Percentiles rank a stretch among this genome's conserved stretches.
Conservation (phyloP, 2,888 invertebrate species). For the Hylaea fasciaria region DNA sequence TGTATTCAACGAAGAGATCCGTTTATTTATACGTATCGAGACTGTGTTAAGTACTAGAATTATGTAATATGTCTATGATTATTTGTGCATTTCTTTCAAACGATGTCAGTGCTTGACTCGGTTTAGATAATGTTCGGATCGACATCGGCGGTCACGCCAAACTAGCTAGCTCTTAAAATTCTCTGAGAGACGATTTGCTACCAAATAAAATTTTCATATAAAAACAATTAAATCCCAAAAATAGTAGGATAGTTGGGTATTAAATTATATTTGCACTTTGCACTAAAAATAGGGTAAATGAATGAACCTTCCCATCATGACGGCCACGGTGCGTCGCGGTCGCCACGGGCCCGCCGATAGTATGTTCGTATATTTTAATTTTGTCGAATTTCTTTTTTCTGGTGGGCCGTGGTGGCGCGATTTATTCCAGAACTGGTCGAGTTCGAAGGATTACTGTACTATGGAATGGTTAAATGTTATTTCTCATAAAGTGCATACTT, state of each 20-base stretch:
- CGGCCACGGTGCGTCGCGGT: conserved; percentile 34
- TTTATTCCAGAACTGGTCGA: conserved; percentile 45
- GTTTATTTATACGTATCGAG: conserved; percentile 6
- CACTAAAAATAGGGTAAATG: conserved; percentile 65
- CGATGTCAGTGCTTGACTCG: not conserved
- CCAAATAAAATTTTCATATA: conserved; percentile 60
- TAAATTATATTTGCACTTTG: conserved; percentile 62
- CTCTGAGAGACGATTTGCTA: conserved; percentile 44
- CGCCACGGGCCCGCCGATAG: conserved; percentile 47
- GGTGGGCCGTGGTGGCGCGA: conserved; percentile 50
- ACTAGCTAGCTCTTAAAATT: conserved; percentile 52
- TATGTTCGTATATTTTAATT: conserved; percentile 45
- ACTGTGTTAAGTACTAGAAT: conserved; percentile 1
- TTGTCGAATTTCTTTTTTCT: conserved; percentile 45
- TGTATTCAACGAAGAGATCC: conserved; percentile 5
- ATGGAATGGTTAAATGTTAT: conserved; percentile 45
- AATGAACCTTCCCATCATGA: conserved; percentile 46
- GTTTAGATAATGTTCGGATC: conserved; percentile 4
- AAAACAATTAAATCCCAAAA: conserved; percentile 55
- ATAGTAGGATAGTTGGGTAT: conserved; percentile 62
- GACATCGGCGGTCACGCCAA: conserved; percentile 41
- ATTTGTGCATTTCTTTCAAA: not conserved
- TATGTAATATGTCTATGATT: not conserved
- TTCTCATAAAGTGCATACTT: conserved; percentile 46
- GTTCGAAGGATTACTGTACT: conserved; percentile 42